These are phyloP conservation scores for Philereme vetulata DNA, from an alignment of 2,888 invertebrate species.

Conservation along the genomic window DNA sequence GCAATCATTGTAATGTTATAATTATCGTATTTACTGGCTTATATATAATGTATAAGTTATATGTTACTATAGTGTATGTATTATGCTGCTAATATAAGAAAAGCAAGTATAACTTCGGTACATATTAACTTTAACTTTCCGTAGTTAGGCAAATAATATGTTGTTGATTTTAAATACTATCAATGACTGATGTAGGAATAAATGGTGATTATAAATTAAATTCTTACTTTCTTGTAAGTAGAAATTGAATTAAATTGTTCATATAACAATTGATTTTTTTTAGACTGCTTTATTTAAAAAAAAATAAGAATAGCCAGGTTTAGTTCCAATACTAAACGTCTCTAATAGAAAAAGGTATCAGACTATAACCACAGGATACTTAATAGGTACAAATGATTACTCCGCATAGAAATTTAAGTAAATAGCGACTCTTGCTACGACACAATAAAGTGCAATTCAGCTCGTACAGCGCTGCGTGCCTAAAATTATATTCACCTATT, in stretches of 20 bases:
- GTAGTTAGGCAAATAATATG: constrained; percentile 40
- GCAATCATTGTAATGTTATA: constrained; percentile 18
- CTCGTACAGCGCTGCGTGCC: no score
- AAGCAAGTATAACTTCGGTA: constrained; percentile 33
- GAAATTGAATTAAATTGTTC: background rate
- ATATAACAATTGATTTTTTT: no score
- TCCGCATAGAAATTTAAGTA: no score
- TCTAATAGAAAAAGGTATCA: no score
- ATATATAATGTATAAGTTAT: constrained; percentile 9
- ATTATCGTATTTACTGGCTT: constrained; percentile 8
- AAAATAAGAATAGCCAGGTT: no score
- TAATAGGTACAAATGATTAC: no score
- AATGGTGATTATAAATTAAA: constrained; percentile 58
- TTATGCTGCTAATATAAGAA: constrained; percentile 11
- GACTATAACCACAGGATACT: no score
- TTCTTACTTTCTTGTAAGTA: constrained; percentile 27
- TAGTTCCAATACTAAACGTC: no score
- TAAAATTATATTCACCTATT: no score
- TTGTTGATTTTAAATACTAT: constrained; percentile 46
- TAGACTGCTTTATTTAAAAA: no score
- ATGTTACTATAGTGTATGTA: constrained; percentile 7
- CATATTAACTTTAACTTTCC: constrained; percentile 32
- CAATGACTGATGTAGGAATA: constrained; percentile 64
- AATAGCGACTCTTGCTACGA: no score
- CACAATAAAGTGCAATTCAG: no score